These are phyloP conservation scores for Porites divaricata DNA, from an alignment of 92 coral and sea anemone genomes.

Conservation along the genomic window DNA sequence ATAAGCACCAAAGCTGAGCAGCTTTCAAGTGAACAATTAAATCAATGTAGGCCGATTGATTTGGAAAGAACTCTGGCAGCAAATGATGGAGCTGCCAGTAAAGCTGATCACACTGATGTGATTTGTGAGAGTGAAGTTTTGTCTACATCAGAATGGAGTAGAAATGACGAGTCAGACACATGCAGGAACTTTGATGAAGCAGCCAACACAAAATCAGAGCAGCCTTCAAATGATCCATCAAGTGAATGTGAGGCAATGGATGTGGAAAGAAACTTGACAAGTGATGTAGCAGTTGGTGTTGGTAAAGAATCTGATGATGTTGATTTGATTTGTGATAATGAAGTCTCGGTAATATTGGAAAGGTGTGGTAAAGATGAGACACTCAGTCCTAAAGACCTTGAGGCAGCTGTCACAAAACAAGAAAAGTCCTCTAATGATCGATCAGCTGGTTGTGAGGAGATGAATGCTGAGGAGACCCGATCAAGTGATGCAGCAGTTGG, in stretches of 20 bases:
- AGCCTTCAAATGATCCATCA: neutral
- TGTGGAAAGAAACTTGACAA: neutral
- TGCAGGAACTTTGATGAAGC: neutral
- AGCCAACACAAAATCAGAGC: neutral
- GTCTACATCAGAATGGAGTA: neutral
- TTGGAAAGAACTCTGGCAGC: neutral
- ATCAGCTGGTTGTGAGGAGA: neutral
- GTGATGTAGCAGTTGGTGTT: neutral
- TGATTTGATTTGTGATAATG: slow-evolving; percentile 29
- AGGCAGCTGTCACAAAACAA: neutral
- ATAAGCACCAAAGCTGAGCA: neutral
- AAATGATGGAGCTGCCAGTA: neutral
- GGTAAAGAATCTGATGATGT: neutral
- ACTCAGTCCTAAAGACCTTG: neutral
- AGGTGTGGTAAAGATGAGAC: neutral
- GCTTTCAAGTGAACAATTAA: neutral
- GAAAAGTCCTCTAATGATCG: neutral
- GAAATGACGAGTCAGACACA: neutral
- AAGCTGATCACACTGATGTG: neutral
- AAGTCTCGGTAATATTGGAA: slow-evolving; percentile 18
- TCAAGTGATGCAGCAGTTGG: neutral
- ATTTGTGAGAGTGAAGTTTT: slow-evolving; percentile 34
- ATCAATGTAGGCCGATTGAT: neutral
- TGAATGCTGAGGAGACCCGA: neutral
- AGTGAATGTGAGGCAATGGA: neutral